Evolutionary conservation across 2,113 vertebrate genomes (phyloP).

Genomic region (Crotalus tigris): DNA sequence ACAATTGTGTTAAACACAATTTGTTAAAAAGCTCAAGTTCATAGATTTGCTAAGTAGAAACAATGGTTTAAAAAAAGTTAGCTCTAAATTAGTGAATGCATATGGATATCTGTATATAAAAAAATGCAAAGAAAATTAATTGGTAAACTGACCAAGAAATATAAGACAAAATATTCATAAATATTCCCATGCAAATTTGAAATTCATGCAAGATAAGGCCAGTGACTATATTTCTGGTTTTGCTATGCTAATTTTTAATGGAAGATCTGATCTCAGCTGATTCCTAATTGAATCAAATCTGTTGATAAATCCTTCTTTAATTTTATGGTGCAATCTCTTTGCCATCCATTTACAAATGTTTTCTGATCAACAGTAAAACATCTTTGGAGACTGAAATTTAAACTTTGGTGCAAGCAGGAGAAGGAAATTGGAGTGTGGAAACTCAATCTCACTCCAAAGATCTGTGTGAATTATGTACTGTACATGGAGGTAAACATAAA

Average conservation of each 20-base stretch:
- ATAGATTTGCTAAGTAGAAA: background rate
- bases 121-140: background rate
- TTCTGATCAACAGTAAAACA: background rate
- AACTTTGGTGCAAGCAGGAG: background rate
- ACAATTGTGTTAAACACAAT: background rate
- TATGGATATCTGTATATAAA: background rate
- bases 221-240: background rate
- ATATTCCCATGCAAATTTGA: background rate
- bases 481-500: background rate
- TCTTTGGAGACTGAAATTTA: background rate
- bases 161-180: background rate
- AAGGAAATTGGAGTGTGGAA: background rate
- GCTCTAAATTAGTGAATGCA: background rate
- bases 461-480: background rate
- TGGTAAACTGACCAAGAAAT: background rate
- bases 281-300: background rate
- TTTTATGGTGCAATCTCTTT: background rate
- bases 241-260: slow-evolving; percentile 9
- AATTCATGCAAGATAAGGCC: background rate
- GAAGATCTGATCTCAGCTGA: background rate
- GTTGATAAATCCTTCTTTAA: background rate
- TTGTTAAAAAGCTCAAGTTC: background rate
- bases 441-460: background rate
- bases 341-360: background rate
- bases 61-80: background rate